Conservation (phyloP, 2,113 vertebrate genomes). For the Gambusia holbrooki region DNA sequence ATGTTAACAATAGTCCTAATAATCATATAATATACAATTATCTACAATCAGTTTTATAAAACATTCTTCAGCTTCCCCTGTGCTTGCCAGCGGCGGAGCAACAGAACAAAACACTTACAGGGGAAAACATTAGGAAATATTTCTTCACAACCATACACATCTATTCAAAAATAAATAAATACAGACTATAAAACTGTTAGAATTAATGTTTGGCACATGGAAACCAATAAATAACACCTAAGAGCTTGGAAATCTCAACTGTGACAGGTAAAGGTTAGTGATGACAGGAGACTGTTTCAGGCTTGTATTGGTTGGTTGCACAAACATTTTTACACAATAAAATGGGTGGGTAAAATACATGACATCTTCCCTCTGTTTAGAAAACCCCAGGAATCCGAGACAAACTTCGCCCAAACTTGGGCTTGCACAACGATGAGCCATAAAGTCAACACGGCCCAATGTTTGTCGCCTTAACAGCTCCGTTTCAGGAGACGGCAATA, state of each 20-base stretch:
- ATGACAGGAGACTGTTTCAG: constrained; percentile 35
- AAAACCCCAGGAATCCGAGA: constrained; percentile 26
- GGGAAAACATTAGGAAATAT: constrained; percentile 55
- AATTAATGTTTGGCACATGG: constrained; percentile 72
- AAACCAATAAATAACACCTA: constrained; percentile 60
- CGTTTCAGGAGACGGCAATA: constrained; percentile 23
- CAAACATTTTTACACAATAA: constrained; percentile 62
- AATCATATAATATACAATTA: constrained; percentile 81
- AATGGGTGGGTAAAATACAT: constrained; percentile 45
- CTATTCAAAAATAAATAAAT: constrained; percentile 78
- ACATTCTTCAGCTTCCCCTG: constrained; percentile 65
- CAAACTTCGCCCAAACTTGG: constrained; percentile 43
- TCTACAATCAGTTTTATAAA: constrained; percentile 81
- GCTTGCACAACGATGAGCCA: constrained; percentile 8
- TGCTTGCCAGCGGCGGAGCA: constrained; percentile 54
- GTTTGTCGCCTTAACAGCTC: constrained; percentile 39
- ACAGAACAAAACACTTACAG: constrained; percentile 53
- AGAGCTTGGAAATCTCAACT: constrained; percentile 44
- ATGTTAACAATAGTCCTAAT: constrained; percentile 60
- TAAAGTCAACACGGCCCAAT: neutral
- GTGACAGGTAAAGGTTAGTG: constrained; percentile 9
- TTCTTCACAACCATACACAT: constrained; percentile 58
- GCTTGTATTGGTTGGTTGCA: constrained; percentile 42
- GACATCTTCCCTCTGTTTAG: constrained; percentile 15
- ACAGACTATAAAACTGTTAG: constrained; percentile 71